Conservation (phyloP, 2,797 vertebrate genomes). For the Uromys caudimaculatus region DNA sequence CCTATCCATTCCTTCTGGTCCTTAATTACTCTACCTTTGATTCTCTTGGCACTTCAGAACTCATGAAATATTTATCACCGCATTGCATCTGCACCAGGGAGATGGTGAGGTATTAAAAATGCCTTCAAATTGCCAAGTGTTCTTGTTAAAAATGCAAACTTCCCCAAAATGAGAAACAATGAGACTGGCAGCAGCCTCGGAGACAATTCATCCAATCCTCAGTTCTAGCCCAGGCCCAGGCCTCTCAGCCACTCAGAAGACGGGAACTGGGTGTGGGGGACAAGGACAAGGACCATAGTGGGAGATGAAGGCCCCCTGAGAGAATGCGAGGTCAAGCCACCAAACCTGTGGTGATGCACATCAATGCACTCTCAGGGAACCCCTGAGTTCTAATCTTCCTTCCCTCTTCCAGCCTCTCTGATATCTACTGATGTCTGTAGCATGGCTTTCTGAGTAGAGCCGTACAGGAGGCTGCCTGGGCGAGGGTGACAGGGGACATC, state of each 20-base stretch:
- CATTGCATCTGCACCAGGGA: constrained; percentile 59
- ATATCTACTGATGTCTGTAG: not conserved
- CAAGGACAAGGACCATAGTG: fast-evolving
- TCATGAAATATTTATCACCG: constrained; percentile 54
- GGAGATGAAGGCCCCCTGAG: not conserved
- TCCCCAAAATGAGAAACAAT: constrained; percentile 4
- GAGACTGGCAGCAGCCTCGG: not conserved
- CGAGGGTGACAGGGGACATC: not conserved
- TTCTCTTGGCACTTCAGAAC: constrained; percentile 56
- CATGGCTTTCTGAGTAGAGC: not conserved
- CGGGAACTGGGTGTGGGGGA: fast-evolving
- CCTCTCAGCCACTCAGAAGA: not conserved
- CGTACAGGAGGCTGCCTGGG: not conserved
- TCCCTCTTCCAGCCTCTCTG: not conserved
- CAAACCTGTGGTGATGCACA: fast-evolving
- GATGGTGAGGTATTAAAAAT: constrained; percentile 61
- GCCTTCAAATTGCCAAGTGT: constrained; percentile 71
- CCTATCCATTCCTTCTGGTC: not conserved
- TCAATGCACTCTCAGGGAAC: not conserved
- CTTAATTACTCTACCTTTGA: constrained; percentile 65
- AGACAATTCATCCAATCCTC: not conserved
- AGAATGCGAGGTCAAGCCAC: not conserved
- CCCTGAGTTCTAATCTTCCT: too few species aligned
- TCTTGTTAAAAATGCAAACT: constrained; percentile 81
- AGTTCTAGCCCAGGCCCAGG: not conserved